Evolutionary conservation across 2,888 invertebrate species (phyloP).

Genomic region (Caenorhabditis angaria): DNA sequence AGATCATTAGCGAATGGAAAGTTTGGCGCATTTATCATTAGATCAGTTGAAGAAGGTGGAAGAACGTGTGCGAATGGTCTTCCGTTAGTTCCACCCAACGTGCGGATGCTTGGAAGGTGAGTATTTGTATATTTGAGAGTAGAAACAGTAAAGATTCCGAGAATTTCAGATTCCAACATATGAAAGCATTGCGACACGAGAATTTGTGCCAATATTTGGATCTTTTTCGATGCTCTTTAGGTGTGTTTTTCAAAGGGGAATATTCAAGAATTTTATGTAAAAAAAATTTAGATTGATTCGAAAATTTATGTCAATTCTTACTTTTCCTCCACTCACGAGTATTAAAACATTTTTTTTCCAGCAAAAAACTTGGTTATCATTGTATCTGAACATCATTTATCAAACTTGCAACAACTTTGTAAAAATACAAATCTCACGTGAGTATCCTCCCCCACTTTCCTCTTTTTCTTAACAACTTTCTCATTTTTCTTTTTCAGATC

Average conservation of each 20-base stretch:
- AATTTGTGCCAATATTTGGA: conserved; percentile 90
- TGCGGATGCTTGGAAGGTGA: conserved; percentile 79
- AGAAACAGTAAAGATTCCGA: neutral
- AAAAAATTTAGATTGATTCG: neutral
- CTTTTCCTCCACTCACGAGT: conserved; percentile 19
- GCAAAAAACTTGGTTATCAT: conserved; percentile 61
- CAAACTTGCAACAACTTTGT: conserved; percentile 74
- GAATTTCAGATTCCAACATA: conserved; percentile 38
- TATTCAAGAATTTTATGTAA: neutral
- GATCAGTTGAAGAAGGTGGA: conserved; percentile 48
- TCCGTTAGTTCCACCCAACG: conserved; percentile 93
- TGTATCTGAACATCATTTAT: conserved; percentile 76
- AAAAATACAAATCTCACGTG: conserved; percentile 6
- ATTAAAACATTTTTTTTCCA: conserved; percentile 26
- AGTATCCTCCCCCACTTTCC: neutral
- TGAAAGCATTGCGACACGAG: conserved; percentile 72
- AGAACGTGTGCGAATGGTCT: conserved; percentile 80
- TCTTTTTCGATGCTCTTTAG: conserved; percentile 78
- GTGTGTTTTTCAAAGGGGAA: conserved; percentile 16
- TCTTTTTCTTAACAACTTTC: neutral
- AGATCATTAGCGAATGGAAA: conserved; percentile 3
- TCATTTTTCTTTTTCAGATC: neutral
- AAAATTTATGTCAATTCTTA: conserved; percentile 11
- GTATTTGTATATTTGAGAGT: neutral
- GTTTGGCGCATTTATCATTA: conserved; percentile 51